Base-by-base conservation (phyloP, 2,797 vertebrate genomes). In the Poecilia gillii region DNA sequence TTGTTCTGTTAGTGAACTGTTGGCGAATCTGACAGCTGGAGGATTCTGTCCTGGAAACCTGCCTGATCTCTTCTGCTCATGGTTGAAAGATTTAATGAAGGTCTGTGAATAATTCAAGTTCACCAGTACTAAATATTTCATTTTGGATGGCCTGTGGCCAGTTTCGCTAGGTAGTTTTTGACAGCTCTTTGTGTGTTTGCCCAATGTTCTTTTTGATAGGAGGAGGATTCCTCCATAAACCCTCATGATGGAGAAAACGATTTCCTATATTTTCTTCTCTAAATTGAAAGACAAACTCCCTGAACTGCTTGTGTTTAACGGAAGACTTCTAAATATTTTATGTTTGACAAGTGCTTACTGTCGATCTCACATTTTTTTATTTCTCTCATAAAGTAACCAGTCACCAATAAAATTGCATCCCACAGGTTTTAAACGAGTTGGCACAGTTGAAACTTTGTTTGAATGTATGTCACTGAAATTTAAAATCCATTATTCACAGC, bases 61-160 rank as follows among this genome's bases (percentile, higher is more conserved):
- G 81, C 80, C 83, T 87, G 64, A 83, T 81, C 80, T 87, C 51
- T 82, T 66, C 77, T 82, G 80, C 76, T 74, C 53, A 39, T 75
- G 73, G 41, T 73, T 79, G 33, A 81, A 89, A 77, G 79, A 85
- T 86, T 84, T 92, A 88, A 88, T 90, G 82, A 89, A 62, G 41
- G 39, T 55, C 76, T 0, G 68, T 94, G 86, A 94, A 95, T 94
- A 88, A 91, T 94, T 90, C 66, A 92, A 85, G 74, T n/a, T 8
- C 78, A 84, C 90, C 66, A 43, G 88, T 92, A 88, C 81, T 59
- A 57, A 74, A 81, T 85, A 75, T 86, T 80, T 90, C 28, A 83
- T 88, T 70, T 91, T 82, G 73, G 55, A 81, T 62, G 43, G 87
- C 81, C 79, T 46, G 43, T 79, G 76, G 85, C 77, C 81, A 83